Base-by-base conservation (phyloP, 2,888 invertebrate genomes). In the Acronicta alni region DNA sequence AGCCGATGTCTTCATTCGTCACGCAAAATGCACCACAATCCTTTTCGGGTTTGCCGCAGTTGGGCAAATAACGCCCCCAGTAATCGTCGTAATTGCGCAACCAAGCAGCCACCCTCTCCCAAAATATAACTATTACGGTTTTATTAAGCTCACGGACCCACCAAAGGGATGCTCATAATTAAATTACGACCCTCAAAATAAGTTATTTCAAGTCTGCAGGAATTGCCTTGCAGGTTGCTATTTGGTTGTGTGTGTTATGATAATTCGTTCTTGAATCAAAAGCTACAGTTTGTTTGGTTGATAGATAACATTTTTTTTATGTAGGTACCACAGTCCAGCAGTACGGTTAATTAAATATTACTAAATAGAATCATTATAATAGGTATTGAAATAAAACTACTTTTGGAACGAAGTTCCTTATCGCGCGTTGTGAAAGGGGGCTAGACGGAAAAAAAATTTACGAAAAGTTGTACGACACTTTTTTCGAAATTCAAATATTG, bases 161-260 rank as follows among this genome's bases (percentile, higher is more conserved):
- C 87, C 85, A 89, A 90, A 90, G 89, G 90, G 92, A 91, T 89
- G 85, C 86, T 90, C 88, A 87, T 92, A 92, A 93, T 93, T 92
- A 88, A 91, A 93, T 92, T 92, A 92, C 85, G 83, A 79, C 80
- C 85, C 86, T 85, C 84, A 80, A 85, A 85, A 87, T 88, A 85
- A 86, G 79, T 89, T 89, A 87, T 85, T 85, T 82, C 79, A 78
- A 83, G 79, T 80, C 82, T 80, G 79, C 74, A 79, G 79, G 78
- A 82, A 85, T 84, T 81, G 78, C 79, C 75, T 73, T 57, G 72
- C 71, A 69, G 79, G 80, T 79, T n/a, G n/a, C n/a, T 85, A 80
- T 82, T 85, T 79, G 77, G 61, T 42, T 54, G 77, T 82, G 23
- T 7, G 23, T 23, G 8, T 23, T 3, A 7, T 1, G 23, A 7